phyloP scores from a whole-genome alignment of 2,797 vertebrate species.

The Antrozous pallidus region DNA sequence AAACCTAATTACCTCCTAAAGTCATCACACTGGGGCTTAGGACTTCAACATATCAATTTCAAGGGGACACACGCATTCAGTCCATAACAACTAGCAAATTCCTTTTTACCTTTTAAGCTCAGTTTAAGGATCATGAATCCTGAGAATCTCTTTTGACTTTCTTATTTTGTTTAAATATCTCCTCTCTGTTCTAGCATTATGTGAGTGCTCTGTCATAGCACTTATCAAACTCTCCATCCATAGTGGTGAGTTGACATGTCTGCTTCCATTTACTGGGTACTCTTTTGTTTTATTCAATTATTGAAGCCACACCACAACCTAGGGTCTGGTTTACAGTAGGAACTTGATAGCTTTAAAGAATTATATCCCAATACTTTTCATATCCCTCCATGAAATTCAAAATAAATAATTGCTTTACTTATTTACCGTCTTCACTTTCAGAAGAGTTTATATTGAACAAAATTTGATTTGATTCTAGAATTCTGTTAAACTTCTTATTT shows the following conservation, averaged over 20 bases:
- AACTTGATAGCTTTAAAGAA: background rate
- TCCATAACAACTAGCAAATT: background rate
- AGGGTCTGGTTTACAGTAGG: background rate
- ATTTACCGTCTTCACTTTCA: background rate
- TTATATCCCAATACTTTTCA: background rate
- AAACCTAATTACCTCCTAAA: background rate
- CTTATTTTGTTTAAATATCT: background rate
- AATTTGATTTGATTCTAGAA: background rate
- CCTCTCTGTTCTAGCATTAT: background rate
- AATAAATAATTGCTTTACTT: background rate
- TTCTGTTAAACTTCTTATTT: background rate
- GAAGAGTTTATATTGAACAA: background rate
- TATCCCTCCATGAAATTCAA: background rate
- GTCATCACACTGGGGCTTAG: background rate
- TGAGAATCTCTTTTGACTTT: background rate
- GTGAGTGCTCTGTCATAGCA: accelerated
- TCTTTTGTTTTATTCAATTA: background rate
- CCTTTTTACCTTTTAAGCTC: background rate
- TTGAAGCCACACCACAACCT: background rate
- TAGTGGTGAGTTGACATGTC: background rate
- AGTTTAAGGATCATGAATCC: background rate
- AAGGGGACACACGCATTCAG: background rate
- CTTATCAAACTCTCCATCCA: background rate
- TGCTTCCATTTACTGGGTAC: background rate
- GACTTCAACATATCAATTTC: background rate